Conservation (phyloP, 2,888 invertebrate species). For the Heliothis peltigera region DNA sequence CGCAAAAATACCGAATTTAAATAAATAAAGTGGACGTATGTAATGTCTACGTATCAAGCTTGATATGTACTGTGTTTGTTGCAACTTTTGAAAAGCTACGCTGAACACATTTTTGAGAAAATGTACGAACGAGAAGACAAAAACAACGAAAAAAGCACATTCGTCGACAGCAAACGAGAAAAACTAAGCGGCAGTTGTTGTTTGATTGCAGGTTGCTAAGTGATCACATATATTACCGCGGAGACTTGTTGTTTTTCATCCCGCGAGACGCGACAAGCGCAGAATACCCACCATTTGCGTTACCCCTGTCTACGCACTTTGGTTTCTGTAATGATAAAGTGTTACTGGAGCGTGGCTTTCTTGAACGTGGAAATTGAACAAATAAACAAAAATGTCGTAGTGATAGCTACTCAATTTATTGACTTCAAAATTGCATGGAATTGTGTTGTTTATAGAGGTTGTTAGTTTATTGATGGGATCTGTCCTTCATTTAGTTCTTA, state of each 20-base stretch:
- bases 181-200: conserved; percentile 78
- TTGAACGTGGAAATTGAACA: conserved; percentile 8
- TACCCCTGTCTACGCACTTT: conserved; percentile 58
- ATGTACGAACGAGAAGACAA: conserved; percentile 21
- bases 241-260: conserved; percentile 82
- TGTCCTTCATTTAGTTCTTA: too few relatives aligned
- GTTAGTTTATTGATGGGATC: too few relatives aligned
- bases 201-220: conserved; percentile 89
- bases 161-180: conserved; percentile 74
- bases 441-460: neutral
- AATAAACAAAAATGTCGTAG: neutral
- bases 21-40: too few relatives aligned
- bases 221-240: conserved; percentile 87
- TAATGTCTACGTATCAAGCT: too few relatives aligned
- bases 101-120: conserved; percentile 5
- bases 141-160: conserved; percentile 62
- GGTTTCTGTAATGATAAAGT: conserved; percentile 53
- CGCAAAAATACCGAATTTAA: too few relatives aligned
- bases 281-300: conserved; percentile 64
- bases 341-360: conserved; percentile 16
- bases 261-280: conserved; percentile 62
- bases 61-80: too few relatives aligned
- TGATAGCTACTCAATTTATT: neutral
- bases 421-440: neutral
- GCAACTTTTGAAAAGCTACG: too few relatives aligned